These are phyloP conservation scores for Camelus bactrianus DNA, from an alignment of 2,113 vertebrate species.

Conservation along the genomic window DNA sequence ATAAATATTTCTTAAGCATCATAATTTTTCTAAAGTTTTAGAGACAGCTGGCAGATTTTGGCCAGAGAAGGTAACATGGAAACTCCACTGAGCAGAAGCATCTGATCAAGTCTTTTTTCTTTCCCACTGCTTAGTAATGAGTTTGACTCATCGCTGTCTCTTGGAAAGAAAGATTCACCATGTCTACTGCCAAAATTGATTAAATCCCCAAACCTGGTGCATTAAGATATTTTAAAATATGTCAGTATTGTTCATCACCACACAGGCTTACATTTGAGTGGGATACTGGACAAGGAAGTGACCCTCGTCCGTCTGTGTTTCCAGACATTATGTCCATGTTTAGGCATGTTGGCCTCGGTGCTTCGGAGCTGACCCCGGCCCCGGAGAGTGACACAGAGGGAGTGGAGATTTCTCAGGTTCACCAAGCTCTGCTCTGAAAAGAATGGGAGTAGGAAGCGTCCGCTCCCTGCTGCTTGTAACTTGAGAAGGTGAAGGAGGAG, in stretches of 20 bases:
- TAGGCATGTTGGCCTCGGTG: background rate
- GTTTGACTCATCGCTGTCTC: constrained; percentile 75
- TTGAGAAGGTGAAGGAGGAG: background rate
- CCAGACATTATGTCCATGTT: fast-evolving
- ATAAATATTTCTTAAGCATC: background rate
- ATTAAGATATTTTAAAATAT: background rate
- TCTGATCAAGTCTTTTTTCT: constrained; percentile 59
- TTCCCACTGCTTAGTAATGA: constrained; percentile 71
- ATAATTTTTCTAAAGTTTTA: background rate
- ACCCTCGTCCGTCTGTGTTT: background rate
- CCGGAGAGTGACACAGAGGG: background rate
- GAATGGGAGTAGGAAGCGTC: background rate
- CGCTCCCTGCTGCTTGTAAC: background rate
- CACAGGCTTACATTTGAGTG: background rate
- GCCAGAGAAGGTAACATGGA: constrained; percentile 50
- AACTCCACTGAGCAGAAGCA: constrained; percentile 62
- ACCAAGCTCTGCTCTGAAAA: background rate
- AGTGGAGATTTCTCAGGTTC: background rate
- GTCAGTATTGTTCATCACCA: background rate
- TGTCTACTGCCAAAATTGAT: constrained; percentile 51
- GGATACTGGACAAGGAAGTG: background rate
- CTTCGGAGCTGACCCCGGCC: background rate
- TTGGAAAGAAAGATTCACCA: constrained; percentile 79
- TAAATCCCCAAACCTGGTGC: background rate
- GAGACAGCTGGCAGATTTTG: background rate